Percentiles rank a stretch among this genome's conserved stretches.
Conservation (phyloP, 2,797 vertebrate genomes). For the Pristis pectinata region DNA sequence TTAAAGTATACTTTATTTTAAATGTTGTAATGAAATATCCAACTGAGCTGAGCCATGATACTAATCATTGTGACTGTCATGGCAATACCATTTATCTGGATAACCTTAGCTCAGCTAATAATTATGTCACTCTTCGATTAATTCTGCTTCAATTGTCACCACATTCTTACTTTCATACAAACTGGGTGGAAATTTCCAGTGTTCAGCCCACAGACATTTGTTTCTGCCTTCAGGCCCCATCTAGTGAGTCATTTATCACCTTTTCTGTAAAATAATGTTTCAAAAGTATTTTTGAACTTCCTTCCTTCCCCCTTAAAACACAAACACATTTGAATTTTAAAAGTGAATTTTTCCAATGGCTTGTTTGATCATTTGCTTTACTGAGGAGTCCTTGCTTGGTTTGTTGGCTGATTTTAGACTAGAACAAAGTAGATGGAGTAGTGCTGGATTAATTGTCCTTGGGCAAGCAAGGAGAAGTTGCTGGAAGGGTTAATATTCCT, state of each 20-base stretch:
- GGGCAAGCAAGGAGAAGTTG: no score
- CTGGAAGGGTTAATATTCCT: not conserved
- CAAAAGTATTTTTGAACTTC: not conserved
- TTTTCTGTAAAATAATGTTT: not conserved
- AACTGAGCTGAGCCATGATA: constrained; percentile 24
- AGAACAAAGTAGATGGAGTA: not conserved
- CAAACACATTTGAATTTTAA: not conserved
- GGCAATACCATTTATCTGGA: constrained; percentile 27
- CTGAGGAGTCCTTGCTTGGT: not conserved
- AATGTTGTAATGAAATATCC: constrained; percentile 35
- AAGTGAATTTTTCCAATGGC: not conserved
- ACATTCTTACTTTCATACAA: constrained; percentile 15
- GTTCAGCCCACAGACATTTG: constrained; percentile 15
- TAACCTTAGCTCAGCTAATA: constrained; percentile 37
- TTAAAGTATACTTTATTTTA: constrained; percentile 35
- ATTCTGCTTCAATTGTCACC: constrained; percentile 12
- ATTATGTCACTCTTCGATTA: constrained; percentile 37
- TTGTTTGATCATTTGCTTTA: not conserved
- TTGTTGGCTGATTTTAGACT: not conserved
- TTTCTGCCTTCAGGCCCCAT: not conserved
- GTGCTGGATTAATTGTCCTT: not conserved
- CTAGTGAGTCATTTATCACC: not conserved
- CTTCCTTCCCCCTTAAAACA: not conserved
- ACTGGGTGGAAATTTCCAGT: not conserved
- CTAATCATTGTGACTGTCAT: constrained; percentile 36